Base-by-base conservation (phyloP, 2,113 vertebrate species). In the Zosterops lateralis region DNA sequence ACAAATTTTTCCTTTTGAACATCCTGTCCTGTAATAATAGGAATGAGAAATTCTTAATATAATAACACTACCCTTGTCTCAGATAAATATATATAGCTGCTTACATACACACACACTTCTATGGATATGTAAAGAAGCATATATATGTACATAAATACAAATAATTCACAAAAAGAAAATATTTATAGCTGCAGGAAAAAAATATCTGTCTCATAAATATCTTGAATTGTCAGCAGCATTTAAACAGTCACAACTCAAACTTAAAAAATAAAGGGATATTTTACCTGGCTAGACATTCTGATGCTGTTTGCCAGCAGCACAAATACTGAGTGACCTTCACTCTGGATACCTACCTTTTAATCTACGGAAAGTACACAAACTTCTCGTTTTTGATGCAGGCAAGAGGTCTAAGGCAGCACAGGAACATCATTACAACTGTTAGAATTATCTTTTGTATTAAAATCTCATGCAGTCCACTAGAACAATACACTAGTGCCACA, bases 221-320 rank as follows among this genome's bases (percentile, higher is more conserved):
- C 6, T 51, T 34, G 11, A 84, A 75, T 25, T 77, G 3, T 50
- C 45, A 73, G 15, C n/a, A 79, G 21, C 19, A 34, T 40, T 58
- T 71, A 66, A 87, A 48, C 8, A 45, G 7, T 28, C 13, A 31
- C 7, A 77, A 20, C 5, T 9, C 5, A 61, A 83, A 66, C 4
- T 21, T 25, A 2, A 68, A 77, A 81, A 38, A 13, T 1, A 7
- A 1, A 0, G 6, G 0, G 0, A 5, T 81, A 13, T 64, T 72
- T 82, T 21, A 57, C 7, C 28, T 42, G 9, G 15, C 19, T 44
- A 50, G 19, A 48, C 8, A 77, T 34, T 70, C 13, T 61, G 36
- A 84, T 77, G 21, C 3, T 53, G 1, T 56, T 61, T 80, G 12
- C 18, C 47, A 73, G 38, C 21, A 53, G 36, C 21, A 70, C 14